Base-by-base conservation (phyloP, 1,140 invertebrate genomes). In the Steinernema khuongi region DNA sequence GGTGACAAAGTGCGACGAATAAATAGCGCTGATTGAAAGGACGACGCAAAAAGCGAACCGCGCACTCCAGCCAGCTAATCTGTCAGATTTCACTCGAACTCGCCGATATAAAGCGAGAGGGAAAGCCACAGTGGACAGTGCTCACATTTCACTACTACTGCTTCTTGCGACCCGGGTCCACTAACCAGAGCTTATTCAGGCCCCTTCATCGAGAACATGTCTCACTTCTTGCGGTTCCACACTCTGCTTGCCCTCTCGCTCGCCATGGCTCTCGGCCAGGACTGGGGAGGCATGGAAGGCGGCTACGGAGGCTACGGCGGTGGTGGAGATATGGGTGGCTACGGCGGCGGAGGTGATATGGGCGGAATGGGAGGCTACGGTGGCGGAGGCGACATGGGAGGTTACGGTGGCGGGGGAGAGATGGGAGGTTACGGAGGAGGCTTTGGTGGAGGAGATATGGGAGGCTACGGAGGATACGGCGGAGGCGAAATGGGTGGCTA, bases 201-300 rank as follows among this genome's bases (percentile, higher is more conserved):
- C n/a, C n/a, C n/a, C n/a, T n/a, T n/a, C n/a, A n/a, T n/a, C n/a
- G n/a, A n/a, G n/a, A n/a, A 60, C 4, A 60, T 60, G 50, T 7
- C 50, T 60, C 11, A 7, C 4, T 60, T 60, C 50, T 4, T 26
- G 11, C 19, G 43, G 19, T 14, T 69, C 26, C n/a, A n/a, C n/a
- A 4, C 30, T 31, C 44, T 75, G 1, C 41, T 75, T 1, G n/a
- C 68, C 2, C 31, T 75, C 11, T 72, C 70, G 0, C 70, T 71
- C 41, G 31, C 67, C 19, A n/a, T 72, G 0, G 70, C 36, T 68
- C 41, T 33, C 32, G 77, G 66, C 36, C 79, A 81, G 73, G 79
- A 81, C 44, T 81, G 79, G 79, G 79, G 79, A 70, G 77, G 77
- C 28, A 79, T 77, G 75, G 69, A 66, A 69, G 71, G 71, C 1